Conservation (phyloP, 1,140 invertebrate genomes). For the Procambarus clarkii region DNA sequence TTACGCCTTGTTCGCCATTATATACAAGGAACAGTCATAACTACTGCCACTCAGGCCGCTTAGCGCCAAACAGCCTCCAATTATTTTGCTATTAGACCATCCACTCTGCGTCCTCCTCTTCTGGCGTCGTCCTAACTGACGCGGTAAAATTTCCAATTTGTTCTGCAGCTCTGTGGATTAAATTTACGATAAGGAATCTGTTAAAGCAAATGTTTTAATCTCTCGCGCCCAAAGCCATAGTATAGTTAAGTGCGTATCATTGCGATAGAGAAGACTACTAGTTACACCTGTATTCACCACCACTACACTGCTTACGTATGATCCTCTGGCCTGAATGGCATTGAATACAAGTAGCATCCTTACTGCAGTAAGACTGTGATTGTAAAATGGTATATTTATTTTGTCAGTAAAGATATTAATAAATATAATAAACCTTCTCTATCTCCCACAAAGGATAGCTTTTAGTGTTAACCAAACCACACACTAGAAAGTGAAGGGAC, state of each 20-base stretch:
- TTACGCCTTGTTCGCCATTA: constrained; percentile 30
- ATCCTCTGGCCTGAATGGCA: too few species aligned
- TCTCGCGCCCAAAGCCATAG: constrained; percentile 17
- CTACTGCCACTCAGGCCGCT: not conserved
- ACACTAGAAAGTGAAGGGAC: too few species aligned
- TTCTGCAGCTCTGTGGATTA: constrained; percentile 22
- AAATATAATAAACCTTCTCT: too few species aligned
- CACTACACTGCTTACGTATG: too few species aligned
- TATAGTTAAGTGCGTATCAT: not conserved
- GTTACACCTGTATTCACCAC: too few species aligned
- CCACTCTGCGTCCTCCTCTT: not conserved
- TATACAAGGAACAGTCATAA: constrained; percentile 13
- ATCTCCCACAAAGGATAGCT: too few species aligned
- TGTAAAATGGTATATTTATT: too few species aligned
- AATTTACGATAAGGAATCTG: constrained; percentile 29
- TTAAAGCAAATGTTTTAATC: not conserved
- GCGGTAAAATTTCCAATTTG: constrained; percentile 32
- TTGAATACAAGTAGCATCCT: too few species aligned
- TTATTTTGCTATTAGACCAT: constrained; percentile 1
- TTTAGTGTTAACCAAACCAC: too few species aligned
- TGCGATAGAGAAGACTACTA: too few species aligned
- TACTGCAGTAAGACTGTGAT: too few species aligned
- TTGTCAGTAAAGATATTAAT: too few species aligned
- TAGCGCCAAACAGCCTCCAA: not conserved
- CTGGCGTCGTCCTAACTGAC: constrained; percentile 4